A percentile compares a stretch with the other conserved stretches of the same genome.
Conservation (phyloP, 2,797 vertebrate genomes). For the Crocodylus rhombifer region DNA sequence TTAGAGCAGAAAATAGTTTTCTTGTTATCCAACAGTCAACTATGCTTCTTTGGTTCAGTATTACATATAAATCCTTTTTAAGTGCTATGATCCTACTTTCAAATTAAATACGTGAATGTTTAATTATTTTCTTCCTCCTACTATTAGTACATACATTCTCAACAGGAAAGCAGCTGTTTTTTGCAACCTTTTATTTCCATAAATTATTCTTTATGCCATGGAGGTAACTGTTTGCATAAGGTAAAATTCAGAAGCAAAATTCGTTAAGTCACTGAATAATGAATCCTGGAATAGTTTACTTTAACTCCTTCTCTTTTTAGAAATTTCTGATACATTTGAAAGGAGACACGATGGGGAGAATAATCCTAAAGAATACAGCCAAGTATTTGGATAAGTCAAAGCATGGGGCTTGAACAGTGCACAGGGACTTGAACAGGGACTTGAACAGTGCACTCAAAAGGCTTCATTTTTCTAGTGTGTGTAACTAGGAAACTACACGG, state of each 20-base stretch:
- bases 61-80: conserved; percentile 61
- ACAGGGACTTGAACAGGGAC: not conserved
- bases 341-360: not conserved
- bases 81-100: not conserved
- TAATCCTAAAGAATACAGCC: not conserved
- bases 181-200: conserved; percentile 42
- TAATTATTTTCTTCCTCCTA: conserved; percentile 42
- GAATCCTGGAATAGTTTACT: not conserved
- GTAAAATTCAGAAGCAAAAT: conserved; percentile 36
- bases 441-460: conserved; percentile 16
- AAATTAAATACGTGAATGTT: conserved; percentile 44
- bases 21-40: conserved; percentile 40
- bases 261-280: not conserved
- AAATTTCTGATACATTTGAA: conserved; percentile 31
- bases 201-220: conserved; percentile 45
- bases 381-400: not conserved
- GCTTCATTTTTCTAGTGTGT: not conserved
- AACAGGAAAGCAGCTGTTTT: not conserved
- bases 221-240: conserved; percentile 45
- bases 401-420: not conserved
- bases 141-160: not conserved
- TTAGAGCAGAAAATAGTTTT: not conserved
- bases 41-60: conserved; percentile 5
- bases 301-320: conserved; percentile 23
- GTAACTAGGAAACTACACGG: not conserved